Percentiles rank a stretch among this genome's conserved stretches.
These are phyloP conservation scores for Tokudaia muenninki DNA, from an alignment of 2,797 vertebrate species.

Conservation along the genomic window DNA sequence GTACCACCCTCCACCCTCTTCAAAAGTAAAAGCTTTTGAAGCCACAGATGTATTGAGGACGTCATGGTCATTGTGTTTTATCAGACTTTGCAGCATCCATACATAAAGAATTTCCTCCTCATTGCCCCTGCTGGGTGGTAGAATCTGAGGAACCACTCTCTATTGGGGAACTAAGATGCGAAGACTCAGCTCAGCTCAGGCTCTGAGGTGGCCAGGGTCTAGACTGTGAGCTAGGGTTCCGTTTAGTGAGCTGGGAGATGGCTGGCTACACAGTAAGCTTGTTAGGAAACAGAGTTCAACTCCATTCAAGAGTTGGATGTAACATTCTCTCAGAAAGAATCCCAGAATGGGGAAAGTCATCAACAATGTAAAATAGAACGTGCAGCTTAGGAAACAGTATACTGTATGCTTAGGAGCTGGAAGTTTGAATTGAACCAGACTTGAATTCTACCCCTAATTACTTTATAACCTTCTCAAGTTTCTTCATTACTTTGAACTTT, in stretches of 20 bases:
- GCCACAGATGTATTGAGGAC: not conserved
- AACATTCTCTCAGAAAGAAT: conserved; percentile 44
- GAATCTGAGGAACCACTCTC: not conserved
- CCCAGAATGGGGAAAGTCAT: not conserved
- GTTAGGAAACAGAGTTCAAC: not conserved
- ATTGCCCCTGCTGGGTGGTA: not conserved
- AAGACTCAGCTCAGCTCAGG: not conserved
- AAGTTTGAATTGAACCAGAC: conserved; percentile 30
- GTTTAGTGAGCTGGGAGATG: not conserved
- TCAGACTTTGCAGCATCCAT: not conserved
- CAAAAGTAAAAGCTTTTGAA: not conserved
- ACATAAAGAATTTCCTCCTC: not conserved
- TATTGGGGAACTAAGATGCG: not conserved
- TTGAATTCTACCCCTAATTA: not conserved
- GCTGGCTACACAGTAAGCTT: not conserved
- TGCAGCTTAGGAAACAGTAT: not conserved
- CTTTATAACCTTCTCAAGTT: not conserved
- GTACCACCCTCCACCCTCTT: not conserved
- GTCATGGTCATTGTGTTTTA: not conserved
- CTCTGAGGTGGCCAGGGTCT: not conserved
- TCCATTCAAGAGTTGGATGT: not conserved
- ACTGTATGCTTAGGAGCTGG: not conserved
- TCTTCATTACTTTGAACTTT: not conserved
- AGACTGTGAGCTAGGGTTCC: not conserved
- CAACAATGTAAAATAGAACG: conserved; percentile 33